Conservation (phyloP, 2,113 vertebrate genomes). For the Aphelocoma coerulescens region DNA sequence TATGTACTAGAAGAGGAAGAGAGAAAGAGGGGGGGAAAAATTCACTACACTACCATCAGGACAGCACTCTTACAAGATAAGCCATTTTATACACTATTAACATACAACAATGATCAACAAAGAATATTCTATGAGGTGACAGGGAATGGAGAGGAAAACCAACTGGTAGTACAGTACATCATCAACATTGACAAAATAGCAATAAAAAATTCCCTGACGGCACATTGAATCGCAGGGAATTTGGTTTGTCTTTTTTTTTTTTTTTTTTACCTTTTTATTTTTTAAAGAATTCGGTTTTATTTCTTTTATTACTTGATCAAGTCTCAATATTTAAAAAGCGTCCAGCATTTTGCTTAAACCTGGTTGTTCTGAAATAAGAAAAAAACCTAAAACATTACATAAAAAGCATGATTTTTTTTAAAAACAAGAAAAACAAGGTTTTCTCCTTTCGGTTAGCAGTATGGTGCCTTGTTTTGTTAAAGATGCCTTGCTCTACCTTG, state of each 20-base stretch:
- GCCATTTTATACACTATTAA: constrained; percentile 91
- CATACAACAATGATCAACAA: constrained; percentile 86
- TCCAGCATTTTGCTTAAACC: constrained; percentile 90
- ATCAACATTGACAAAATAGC: constrained; percentile 85
- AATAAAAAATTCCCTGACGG: constrained; percentile 82
- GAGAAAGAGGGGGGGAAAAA: constrained; percentile 67
- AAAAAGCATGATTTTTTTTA: constrained; percentile 69
- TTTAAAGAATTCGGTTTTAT: constrained; percentile 73
- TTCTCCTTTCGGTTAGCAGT: constrained; percentile 58
- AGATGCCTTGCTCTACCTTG: constrained; percentile 76
- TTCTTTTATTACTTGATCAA: constrained; percentile 85
- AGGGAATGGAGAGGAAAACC: constrained; percentile 83
- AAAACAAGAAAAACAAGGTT: constrained; percentile 58
- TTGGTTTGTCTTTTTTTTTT: constrained; percentile 50
- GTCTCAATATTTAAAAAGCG: constrained; percentile 85
- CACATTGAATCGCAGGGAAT: constrained; percentile 84
- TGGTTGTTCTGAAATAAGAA: constrained; percentile 85
- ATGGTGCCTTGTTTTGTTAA: constrained; percentile 65
- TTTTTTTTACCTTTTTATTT: constrained; percentile 53
- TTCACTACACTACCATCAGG: constrained; percentile 91
- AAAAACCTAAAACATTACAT: constrained; percentile 65
- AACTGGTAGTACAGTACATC: constrained; percentile 88
- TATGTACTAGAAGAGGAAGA: constrained; percentile 90
- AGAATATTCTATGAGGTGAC: constrained; percentile 81
- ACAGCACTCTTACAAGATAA: constrained; percentile 92